phyloP scores from a whole-genome alignment of 2,888 invertebrate genomes.

The Agonopterix subpropinquella region DNA sequence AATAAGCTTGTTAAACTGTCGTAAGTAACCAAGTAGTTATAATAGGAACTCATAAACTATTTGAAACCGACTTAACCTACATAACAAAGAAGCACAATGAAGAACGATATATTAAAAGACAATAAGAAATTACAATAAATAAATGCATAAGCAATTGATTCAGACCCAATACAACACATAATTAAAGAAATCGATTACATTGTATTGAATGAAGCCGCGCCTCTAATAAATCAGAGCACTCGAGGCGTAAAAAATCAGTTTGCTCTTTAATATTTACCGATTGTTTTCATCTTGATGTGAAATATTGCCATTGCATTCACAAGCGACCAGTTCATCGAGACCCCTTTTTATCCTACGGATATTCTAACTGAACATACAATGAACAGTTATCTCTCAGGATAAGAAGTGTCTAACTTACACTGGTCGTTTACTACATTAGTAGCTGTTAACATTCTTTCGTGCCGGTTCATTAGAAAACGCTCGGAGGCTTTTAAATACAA shows the following conservation, averaged over 20 bases:
- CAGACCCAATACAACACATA: slow-evolving; percentile 18
- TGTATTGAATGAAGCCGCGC: slow-evolving; percentile 31
- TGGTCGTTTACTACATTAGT: slow-evolving; percentile 32
- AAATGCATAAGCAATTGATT: background rate
- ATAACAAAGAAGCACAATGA: too few species aligned
- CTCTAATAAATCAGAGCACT: slow-evolving; percentile 38
- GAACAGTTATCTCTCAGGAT: background rate
- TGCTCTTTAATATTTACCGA: slow-evolving; percentile 44
- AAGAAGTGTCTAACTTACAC: slow-evolving; percentile 13
- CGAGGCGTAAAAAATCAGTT: slow-evolving; percentile 40
- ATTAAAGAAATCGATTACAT: slow-evolving; percentile 28
- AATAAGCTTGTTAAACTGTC: too few species aligned
- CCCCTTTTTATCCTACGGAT: slow-evolving; percentile 3
- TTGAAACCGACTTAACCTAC: too few species aligned
- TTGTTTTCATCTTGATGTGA: slow-evolving; percentile 43
- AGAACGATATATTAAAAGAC: slow-evolving; percentile 7
- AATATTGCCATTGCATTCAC: slow-evolving; percentile 31
- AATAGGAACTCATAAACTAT: too few species aligned
- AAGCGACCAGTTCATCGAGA: slow-evolving; percentile 21
- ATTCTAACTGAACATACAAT: background rate
- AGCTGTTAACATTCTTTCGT: slow-evolving; percentile 40
- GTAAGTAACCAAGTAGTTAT: too few species aligned
- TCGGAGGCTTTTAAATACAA: slow-evolving; percentile 37
- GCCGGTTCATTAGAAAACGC: slow-evolving; percentile 44
- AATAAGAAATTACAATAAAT: slow-evolving; percentile 18